phyloP scores from a whole-genome alignment of 2,113 vertebrate species.

The Sinocyclocheilus maitianheensis region DNA sequence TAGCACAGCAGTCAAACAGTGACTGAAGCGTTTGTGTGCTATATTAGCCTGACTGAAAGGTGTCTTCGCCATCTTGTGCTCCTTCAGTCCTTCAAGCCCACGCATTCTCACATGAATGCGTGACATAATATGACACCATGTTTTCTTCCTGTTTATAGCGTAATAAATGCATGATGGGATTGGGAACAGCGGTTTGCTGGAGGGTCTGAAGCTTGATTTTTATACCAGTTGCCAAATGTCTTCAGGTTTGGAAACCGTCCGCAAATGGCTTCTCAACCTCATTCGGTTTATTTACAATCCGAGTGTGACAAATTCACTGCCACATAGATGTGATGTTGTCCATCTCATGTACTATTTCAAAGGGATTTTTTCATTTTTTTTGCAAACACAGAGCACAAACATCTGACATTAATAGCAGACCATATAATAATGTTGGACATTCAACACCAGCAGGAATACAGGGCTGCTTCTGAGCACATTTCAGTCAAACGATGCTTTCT shows the following conservation, averaged over 20 bases:
- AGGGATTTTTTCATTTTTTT: background rate
- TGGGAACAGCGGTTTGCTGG: slow-evolving; percentile 21
- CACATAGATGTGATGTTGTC: background rate
- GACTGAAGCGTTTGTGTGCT: slow-evolving; percentile 8
- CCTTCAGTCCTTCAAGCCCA: slow-evolving; percentile 27
- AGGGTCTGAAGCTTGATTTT: background rate
- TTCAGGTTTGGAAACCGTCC: background rate
- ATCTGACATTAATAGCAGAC: background rate
- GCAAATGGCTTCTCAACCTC: background rate
- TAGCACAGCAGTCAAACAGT: slow-evolving; percentile 6
- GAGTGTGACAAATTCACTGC: slow-evolving; percentile 1
- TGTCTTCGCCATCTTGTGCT: background rate
- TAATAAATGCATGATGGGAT: slow-evolving; percentile 35
- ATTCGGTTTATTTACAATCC: slow-evolving; percentile 1
- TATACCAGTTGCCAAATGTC: background rate
- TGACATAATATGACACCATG: slow-evolving; percentile 29
- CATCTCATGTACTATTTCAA: background rate
- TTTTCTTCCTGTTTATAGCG: slow-evolving; percentile 28
- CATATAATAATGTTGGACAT: slow-evolving; percentile 15
- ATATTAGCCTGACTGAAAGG: slow-evolving; percentile 3
- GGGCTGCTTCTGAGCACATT: background rate
- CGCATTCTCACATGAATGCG: background rate
- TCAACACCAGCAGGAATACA: background rate
- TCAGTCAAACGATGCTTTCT: background rate
- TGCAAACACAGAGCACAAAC: background rate